phyloP scores from a whole-genome alignment of 2,113 vertebrate species.

The Hippocampus barbouri region DNA sequence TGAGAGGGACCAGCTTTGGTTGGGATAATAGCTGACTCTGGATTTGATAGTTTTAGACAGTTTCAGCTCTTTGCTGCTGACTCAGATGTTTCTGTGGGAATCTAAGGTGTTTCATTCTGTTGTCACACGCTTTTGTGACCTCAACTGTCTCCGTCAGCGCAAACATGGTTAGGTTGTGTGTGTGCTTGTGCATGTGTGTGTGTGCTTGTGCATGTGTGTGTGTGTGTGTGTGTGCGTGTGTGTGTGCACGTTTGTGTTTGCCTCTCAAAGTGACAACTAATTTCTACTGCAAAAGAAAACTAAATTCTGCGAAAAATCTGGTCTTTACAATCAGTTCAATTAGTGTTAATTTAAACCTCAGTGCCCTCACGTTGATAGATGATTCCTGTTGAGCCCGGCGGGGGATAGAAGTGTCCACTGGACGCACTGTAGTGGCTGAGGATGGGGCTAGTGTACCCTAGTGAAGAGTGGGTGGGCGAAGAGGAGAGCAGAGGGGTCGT shows the following conservation, averaged over 20 bases:
- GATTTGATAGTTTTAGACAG: constrained; percentile 61
- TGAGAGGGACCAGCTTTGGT: constrained; percentile 46
- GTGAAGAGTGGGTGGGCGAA: constrained; percentile 72
- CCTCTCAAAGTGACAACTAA: constrained; percentile 16
- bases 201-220: constrained; percentile 7
- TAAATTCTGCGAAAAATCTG: constrained; percentile 11
- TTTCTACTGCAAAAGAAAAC: constrained; percentile 21
- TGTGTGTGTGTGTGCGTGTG: background rate
- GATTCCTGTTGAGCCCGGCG: constrained; percentile 72
- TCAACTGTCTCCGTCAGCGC: constrained; percentile 59
- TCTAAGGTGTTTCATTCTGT: constrained; percentile 40
- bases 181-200: constrained; percentile 4
- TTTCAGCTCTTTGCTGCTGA: constrained; percentile 54
- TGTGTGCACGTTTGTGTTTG: constrained; percentile 1
- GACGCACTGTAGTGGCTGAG: constrained; percentile 84
- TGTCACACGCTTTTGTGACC: constrained; percentile 57
- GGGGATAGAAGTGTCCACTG: constrained; percentile 84
- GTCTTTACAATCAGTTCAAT: constrained; percentile 10
- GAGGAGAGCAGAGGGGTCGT: constrained; percentile 72
- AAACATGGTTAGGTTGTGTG: constrained; percentile 28
- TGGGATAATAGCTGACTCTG: constrained; percentile 63
- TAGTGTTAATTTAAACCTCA: constrained; percentile 75
- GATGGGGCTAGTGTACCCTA: constrained; percentile 80
- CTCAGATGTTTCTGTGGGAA: constrained; percentile 75
- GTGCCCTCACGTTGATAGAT: constrained; percentile 88